A percentile compares a stretch with the other conserved stretches of the same genome.
Conservation (phyloP, 2,113 vertebrate genomes). For the Callipepla squamata region DNA sequence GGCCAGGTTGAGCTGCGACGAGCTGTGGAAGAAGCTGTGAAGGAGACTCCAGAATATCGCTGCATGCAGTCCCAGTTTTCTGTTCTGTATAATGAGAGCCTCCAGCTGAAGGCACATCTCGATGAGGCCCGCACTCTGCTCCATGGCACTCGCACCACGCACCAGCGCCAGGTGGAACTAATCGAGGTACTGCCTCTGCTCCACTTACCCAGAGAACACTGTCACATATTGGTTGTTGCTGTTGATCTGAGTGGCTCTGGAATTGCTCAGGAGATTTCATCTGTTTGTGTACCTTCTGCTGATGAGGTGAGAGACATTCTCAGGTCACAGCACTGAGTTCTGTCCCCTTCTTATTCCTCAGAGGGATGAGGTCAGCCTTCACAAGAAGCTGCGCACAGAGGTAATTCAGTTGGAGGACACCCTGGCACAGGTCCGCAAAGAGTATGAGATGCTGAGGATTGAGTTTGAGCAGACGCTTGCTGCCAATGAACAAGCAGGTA, state of each 20-base stretch:
- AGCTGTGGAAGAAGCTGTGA: conserved; percentile 90
- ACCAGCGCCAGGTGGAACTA: conserved; percentile 93
- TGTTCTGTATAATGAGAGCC: conserved; percentile 94
- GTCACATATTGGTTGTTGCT: accelerated
- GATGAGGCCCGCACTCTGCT: conserved; percentile 93
- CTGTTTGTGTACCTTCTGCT: background rate
- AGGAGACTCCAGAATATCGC: conserved; percentile 93
- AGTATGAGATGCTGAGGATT: conserved; percentile 97
- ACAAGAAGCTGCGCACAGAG: conserved; percentile 95
- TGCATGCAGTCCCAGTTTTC: conserved; percentile 99
- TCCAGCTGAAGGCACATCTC: conserved; percentile 92
- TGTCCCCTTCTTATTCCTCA: conserved; percentile 54
- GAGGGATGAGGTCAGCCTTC: conserved; percentile 95
- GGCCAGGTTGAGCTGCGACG: conserved; percentile 85
- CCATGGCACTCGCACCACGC: conserved; percentile 89
- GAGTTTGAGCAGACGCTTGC: conserved; percentile 98
- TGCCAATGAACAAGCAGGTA: conserved; percentile 98
- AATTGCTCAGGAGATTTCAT: background rate
- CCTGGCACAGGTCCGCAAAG: conserved; percentile 94
- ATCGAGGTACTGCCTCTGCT: conserved; percentile 83
- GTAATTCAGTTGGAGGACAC: conserved; percentile 99
- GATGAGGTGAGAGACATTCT: background rate
- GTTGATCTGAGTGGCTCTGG: background rate
- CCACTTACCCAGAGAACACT: accelerated
- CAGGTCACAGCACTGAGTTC: background rate